Evolutionary conservation across 2,888 invertebrate genomes (phyloP).

Genomic region (Phymatocera aterrima): DNA sequence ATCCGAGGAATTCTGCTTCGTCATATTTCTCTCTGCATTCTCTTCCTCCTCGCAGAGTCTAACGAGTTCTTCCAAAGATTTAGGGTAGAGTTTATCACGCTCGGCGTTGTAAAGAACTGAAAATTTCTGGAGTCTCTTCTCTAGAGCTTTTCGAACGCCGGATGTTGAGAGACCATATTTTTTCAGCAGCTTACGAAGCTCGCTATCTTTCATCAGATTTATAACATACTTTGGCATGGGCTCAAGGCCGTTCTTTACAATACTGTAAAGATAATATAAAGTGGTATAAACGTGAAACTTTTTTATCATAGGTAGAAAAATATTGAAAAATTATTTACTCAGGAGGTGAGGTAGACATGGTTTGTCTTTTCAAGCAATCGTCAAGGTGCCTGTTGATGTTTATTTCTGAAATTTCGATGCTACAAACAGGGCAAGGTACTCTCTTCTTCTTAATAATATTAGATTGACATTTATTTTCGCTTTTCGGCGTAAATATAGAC

Average conservation of each 20-base stretch:
- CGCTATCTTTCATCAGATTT: slow-evolving; percentile 74
- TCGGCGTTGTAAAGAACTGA: slow-evolving; percentile 74
- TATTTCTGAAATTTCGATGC: slow-evolving; percentile 70
- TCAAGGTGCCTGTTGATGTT: slow-evolving; percentile 76
- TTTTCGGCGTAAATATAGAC: slow-evolving; percentile 64
- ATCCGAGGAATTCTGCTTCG: slow-evolving; percentile 47
- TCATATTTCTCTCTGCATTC: slow-evolving; percentile 65
- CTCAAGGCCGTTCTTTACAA: slow-evolving; percentile 56
- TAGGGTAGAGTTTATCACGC: slow-evolving; percentile 74
- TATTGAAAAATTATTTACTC: slow-evolving; percentile 4
- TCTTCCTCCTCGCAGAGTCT: slow-evolving; percentile 74
- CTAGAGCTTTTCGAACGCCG: slow-evolving; percentile 73
- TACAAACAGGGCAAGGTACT: slow-evolving; percentile 76
- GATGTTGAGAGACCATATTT: slow-evolving; percentile 73
- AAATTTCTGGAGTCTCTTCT: slow-evolving; percentile 71
- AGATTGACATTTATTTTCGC: slow-evolving; percentile 51
- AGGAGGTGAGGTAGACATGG: slow-evolving; percentile 41
- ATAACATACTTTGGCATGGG: slow-evolving; percentile 76
- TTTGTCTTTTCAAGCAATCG: slow-evolving; percentile 72
- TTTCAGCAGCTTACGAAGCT: slow-evolving; percentile 73
- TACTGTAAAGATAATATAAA: slow-evolving; percentile 54
- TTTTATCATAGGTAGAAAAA: neutral
- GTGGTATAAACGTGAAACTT: neutral
- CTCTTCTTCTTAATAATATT: slow-evolving; percentile 50
- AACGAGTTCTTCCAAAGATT: slow-evolving; percentile 70